phyloP scores from a whole-genome alignment of 2,888 invertebrate species.

The Callimorpha dominula region DNA sequence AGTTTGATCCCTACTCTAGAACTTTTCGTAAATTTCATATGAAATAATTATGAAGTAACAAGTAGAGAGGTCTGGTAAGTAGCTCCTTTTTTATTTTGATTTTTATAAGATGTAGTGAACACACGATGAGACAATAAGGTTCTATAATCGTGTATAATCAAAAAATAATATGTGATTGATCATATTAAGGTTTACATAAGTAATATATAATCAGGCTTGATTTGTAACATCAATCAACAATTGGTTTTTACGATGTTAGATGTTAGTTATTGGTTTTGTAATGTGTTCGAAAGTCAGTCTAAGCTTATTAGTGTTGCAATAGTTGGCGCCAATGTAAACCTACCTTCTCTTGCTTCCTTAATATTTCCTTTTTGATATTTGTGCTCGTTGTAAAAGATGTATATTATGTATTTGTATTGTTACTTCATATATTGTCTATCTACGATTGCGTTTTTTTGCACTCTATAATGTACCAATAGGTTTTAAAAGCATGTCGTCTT shows the following conservation, averaged over 20 bases:
- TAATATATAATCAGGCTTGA: slow-evolving; percentile 21
- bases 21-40: neutral
- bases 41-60: neutral
- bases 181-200: slow-evolving; percentile 36
- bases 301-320: neutral
- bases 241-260: slow-evolving; percentile 13
- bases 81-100: slow-evolving; percentile 20
- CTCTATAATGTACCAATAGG: no score
- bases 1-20: neutral
- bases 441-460: neutral
- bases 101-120: neutral
- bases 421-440: neutral
- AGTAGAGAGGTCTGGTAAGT: neutral
- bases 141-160: slow-evolving; percentile 21
- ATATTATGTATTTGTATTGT: neutral
- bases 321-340: neutral
- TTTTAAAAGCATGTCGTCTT: neutral
- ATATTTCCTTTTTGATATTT: neutral
- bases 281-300: slow-evolving; percentile 2
- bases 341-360: neutral
- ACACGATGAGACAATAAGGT: slow-evolving; percentile 11
- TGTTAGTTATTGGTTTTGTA: slow-evolving; percentile 10
- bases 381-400: neutral
- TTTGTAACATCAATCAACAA: slow-evolving; percentile 27
- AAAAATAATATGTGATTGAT: neutral